Evolutionary conservation across 2,113 vertebrate species (phyloP).

Genomic region (Arenaria interpres): DNA sequence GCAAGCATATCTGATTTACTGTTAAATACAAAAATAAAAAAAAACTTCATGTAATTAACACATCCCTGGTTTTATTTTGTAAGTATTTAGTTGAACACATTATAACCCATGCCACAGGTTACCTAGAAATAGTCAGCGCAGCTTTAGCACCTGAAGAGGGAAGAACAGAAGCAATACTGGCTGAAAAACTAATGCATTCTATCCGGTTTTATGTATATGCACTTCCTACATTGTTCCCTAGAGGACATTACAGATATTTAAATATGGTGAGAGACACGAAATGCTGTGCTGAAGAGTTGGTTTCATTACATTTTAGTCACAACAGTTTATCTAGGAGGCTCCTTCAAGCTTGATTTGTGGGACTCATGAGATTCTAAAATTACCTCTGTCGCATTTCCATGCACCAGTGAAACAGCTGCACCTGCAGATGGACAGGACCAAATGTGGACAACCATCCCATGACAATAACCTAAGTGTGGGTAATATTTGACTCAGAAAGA

Average conservation of each 20-base stretch:
- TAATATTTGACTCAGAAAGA: neutral
- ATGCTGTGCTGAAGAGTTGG: neutral
- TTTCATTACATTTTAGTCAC: neutral
- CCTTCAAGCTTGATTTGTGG: neutral
- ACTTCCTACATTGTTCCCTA: neutral
- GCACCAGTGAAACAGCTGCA: neutral
- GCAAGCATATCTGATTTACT: neutral
- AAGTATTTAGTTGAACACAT: neutral
- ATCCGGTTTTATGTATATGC: neutral
- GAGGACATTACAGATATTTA: neutral
- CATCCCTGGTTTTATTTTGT: neutral
- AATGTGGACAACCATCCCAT: neutral
- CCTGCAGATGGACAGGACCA: neutral
- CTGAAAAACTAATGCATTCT: neutral
- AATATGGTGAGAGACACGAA: neutral
- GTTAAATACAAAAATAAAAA: neutral
- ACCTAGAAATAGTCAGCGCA: neutral
- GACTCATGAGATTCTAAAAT: neutral
- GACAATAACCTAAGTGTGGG: neutral
- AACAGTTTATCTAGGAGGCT: neutral
- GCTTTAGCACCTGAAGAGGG: neutral
- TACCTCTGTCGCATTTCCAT: neutral
- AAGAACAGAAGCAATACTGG: neutral
- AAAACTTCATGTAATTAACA: neutral
- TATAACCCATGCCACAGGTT: neutral